phyloP scores from a whole-genome alignment of 2,888 invertebrate species.

The Schrankia costaestrigalis region DNA sequence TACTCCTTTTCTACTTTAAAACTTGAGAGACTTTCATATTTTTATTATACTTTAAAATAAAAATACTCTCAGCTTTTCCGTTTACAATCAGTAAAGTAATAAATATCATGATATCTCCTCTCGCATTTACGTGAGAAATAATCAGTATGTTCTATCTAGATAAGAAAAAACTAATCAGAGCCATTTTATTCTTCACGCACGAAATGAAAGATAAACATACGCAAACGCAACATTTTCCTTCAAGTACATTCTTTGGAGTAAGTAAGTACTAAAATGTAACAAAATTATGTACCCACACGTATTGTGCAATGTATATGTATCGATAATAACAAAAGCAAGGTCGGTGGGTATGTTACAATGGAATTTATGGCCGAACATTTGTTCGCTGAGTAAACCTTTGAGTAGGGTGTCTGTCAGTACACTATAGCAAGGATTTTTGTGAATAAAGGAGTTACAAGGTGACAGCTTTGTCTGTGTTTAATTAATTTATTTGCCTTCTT shows the following conservation, averaged over 20 bases:
- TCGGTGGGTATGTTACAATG: slow-evolving; percentile 22
- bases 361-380: slow-evolving; percentile 21
- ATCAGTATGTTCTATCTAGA: slow-evolving; percentile 6
- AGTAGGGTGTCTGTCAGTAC: neutral
- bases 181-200: slow-evolving; percentile 13
- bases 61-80: too few relatives aligned
- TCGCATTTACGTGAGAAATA: slow-evolving; percentile 3
- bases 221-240: slow-evolving; percentile 1
- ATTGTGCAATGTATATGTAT: slow-evolving; percentile 30
- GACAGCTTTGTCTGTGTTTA: too few relatives aligned
- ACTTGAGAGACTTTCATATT: too few relatives aligned
- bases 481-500: too few relatives aligned
- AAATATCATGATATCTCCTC: neutral
- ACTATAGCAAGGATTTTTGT: too few relatives aligned
- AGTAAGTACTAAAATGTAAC: slow-evolving; percentile 17
- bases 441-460: too few relatives aligned
- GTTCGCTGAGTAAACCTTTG: slow-evolving; percentile 11
- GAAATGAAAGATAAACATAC: slow-evolving; percentile 16
- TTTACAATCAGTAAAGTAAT: too few relatives aligned
- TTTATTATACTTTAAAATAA: too few relatives aligned
- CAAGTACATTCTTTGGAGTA: slow-evolving; percentile 5
- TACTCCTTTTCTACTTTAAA: too few relatives aligned
- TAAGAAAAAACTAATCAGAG: slow-evolving; percentile 5
- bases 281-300: slow-evolving; percentile 14
- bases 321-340: slow-evolving; percentile 35